phyloP scores from a whole-genome alignment of 2,113 vertebrate genomes.

The Heptranchias perlo region DNA sequence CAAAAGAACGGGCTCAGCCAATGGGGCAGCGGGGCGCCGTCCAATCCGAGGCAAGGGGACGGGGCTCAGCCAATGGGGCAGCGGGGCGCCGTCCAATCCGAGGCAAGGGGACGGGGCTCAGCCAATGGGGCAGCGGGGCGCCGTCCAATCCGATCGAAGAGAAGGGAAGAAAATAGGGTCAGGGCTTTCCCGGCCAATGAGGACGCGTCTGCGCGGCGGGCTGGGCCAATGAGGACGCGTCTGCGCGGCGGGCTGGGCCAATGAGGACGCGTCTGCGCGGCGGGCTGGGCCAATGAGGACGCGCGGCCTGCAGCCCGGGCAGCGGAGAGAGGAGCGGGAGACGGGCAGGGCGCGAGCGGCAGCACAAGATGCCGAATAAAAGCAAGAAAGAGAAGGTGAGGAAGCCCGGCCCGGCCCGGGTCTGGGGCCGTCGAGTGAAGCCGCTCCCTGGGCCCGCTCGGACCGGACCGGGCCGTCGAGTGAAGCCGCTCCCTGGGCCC shows the following conservation, averaged over 20 bases:
- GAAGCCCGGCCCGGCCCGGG: no score
- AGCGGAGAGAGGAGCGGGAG: neutral
- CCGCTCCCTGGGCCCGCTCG: no score
- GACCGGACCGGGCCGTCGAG: no score
- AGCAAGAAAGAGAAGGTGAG: conserved; percentile 33
- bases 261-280: neutral
- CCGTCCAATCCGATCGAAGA: neutral
- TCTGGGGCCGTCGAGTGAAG: no score
- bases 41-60: no score
- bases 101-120: no score
- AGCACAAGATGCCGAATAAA: conserved; percentile 26
- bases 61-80: no score
- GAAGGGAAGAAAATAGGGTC: no score
- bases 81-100: no score
- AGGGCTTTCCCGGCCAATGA: neutral
- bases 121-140: neutral
- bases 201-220: neutral
- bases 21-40: no score
- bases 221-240: neutral
- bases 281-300: neutral
- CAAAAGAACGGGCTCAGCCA: no score
- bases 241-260: neutral
- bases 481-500: no score
- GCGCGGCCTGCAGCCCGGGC: neutral
- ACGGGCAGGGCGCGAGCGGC: neutral